A percentile compares a stretch with the other conserved stretches of the same genome.
These are phyloP conservation scores for Esox niger DNA, from an alignment of 2,113 vertebrate species.

Conservation along the genomic window DNA sequence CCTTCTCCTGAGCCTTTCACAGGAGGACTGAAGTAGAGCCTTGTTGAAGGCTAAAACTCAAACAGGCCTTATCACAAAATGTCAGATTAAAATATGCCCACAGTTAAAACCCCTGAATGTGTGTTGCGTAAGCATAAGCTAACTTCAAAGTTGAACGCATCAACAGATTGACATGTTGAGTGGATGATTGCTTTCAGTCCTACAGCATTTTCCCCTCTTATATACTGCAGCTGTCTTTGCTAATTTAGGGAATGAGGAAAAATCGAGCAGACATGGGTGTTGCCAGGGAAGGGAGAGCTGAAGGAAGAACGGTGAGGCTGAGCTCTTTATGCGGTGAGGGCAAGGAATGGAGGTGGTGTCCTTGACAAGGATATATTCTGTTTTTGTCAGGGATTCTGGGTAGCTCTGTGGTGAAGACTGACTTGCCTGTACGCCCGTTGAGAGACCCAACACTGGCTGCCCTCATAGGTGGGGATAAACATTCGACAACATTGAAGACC, in stretches of 20 bases:
- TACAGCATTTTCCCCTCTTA: conserved; percentile 38
- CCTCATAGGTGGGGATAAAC: too few relatives aligned
- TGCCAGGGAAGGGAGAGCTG: conserved; percentile 26
- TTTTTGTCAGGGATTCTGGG: conserved; percentile 53
- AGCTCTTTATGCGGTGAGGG: conserved; percentile 14
- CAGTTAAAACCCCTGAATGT: too few relatives aligned
- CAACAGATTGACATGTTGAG: conserved; percentile 47
- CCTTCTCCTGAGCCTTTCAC: neutral
- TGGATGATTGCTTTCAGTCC: conserved; percentile 62
- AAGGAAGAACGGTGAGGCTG: conserved; percentile 3
- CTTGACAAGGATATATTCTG: conserved; percentile 46
- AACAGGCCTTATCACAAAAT: conserved; percentile 31
- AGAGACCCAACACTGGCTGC: neutral
- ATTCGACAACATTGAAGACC: too few relatives aligned
- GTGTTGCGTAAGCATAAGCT: conserved; percentile 47
- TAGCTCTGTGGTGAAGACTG: conserved; percentile 43
- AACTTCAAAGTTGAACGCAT: conserved; percentile 39
- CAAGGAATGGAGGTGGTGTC: conserved; percentile 51
- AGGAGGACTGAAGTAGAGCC: conserved; percentile 21
- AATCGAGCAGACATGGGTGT: conserved; percentile 31
- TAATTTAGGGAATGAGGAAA: conserved; percentile 50
- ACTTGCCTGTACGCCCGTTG: conserved; percentile 14
- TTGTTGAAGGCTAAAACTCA: too few relatives aligned
- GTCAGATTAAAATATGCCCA: conserved; percentile 34
- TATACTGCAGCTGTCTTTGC: conserved; percentile 34